phyloP scores from a whole-genome alignment of 2,797 vertebrate genomes.

The Enteromius anoplus region DNA sequence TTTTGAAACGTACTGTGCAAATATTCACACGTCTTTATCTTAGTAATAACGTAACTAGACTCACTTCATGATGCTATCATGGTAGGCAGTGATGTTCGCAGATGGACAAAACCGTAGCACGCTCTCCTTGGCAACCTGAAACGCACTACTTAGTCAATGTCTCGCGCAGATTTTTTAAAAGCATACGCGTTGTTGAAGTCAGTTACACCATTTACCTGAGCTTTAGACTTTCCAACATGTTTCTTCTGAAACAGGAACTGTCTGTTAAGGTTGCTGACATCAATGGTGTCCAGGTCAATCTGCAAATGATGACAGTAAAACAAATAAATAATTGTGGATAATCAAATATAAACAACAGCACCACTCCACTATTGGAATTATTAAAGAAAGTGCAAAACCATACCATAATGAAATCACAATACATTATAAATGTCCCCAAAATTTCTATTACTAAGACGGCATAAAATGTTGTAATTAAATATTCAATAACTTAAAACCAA shows the following conservation, averaged over 20 bases:
- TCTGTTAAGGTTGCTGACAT: slow-evolving; percentile 98
- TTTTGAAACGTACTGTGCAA: background rate
- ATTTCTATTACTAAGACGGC: accelerated
- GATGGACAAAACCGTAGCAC: slow-evolving; percentile 92
- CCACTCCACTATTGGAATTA: background rate
- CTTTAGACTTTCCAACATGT: slow-evolving; percentile 97
- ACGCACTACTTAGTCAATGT: background rate
- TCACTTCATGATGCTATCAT: slow-evolving; percentile 99
- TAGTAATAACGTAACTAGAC: slow-evolving; percentile 50
- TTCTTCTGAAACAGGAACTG: slow-evolving; percentile 99
- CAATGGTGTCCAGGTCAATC: slow-evolving; percentile 98
- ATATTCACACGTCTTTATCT: background rate
- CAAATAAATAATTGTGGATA: too few species aligned
- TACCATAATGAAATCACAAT: background rate
- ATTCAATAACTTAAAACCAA: background rate
- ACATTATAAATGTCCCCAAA: background rate
- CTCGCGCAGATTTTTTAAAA: slow-evolving; percentile 46
- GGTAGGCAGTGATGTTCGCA: slow-evolving; percentile 93
- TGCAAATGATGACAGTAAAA: slow-evolving; percentile 62
- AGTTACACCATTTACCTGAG: slow-evolving; percentile 80
- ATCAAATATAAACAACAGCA: background rate
- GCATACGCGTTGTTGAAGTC: background rate
- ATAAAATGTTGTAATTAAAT: background rate
- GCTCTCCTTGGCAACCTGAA: slow-evolving; percentile 96
- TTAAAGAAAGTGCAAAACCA: background rate